These are phyloP conservation scores for Meriones unguiculatus DNA, from an alignment of 2,113 vertebrate genomes.

Conservation along the genomic window DNA sequence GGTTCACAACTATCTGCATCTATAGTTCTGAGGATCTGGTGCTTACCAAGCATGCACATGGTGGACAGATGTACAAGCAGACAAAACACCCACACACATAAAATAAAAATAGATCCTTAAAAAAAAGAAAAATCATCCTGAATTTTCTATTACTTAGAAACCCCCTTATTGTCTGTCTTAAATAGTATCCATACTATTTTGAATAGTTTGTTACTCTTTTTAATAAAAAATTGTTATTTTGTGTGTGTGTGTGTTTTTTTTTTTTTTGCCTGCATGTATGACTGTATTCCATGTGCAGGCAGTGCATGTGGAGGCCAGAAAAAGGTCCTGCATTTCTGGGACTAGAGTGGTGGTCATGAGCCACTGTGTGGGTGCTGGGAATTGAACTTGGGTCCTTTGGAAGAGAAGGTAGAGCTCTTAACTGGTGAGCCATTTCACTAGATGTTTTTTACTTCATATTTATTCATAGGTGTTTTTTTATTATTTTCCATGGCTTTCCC, in stretches of 20 bases:
- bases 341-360: too few species aligned
- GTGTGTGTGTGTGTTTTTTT: too few species aligned
- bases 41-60: background rate
- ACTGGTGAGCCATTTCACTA: background rate
- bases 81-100: background rate
- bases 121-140: background rate
- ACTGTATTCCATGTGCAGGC: too few species aligned
- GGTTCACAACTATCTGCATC: background rate
- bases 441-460: background rate
- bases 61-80: background rate
- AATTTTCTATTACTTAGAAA: background rate
- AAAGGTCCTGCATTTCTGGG: too few species aligned
- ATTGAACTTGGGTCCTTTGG: background rate
- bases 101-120: too few species aligned
- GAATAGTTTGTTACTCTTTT: conserved; percentile 13
- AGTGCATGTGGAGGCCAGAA: too few species aligned
- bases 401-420: background rate
- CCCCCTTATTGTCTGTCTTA: background rate
- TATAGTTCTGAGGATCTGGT: background rate
- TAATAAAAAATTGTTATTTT: background rate
- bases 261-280: too few species aligned
- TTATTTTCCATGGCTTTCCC: background rate
- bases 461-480: background rate
- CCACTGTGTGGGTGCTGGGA: too few species aligned
- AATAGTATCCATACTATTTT: background rate